Evolutionary conservation across 2,888 invertebrate species (phyloP), one percentile per base, ranked within the genome.

Genomic region (Dryadula phaetusa): DNA sequence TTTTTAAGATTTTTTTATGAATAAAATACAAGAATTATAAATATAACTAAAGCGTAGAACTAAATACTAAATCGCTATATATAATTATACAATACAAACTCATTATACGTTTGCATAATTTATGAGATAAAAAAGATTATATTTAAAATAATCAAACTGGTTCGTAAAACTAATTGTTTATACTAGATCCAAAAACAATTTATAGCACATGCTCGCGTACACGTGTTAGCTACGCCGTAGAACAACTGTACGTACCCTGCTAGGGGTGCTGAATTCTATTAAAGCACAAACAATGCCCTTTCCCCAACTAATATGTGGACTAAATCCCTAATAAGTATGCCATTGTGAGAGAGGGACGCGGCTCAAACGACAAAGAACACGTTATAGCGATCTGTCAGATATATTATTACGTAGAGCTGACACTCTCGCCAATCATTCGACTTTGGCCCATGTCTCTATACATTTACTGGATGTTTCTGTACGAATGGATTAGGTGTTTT

Each of bases 251-350:
- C 86, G 81, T 85, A 86, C 82, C 84, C 84, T 84, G 84, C 88
- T 87, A 82, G 87, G 88, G 87, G 92, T 79, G 88, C 81, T 81
- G 87, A 85, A 92, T 92, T 92, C 91, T 89, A 92, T 92, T 91
- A 91, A 92, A 90, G 88, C 86, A 86, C 90, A 90, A 92, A 92
- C 92, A 92, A 92, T 91, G 81, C 86, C 86, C 88, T 71, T 89
- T 89, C 92, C 92, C 92, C 90, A 92, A 92, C 92, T 92, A 92
- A 92, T 92, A 92, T 91, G 92, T 91, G 92, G 89, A 92, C 92
- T 92, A 92, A 92, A 92, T 92, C 92, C 92, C 92, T 92, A 92
- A 92, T 92, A 92, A 92, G 92, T 92, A 92, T 91, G 91, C 92
- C 91, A 92, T 92, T 92, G 92, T 91, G 86, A 86, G 92, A 90